Evolutionary conservation across 1,140 invertebrate genomes (phyloP).

Genomic region (Heliconius congener): DNA sequence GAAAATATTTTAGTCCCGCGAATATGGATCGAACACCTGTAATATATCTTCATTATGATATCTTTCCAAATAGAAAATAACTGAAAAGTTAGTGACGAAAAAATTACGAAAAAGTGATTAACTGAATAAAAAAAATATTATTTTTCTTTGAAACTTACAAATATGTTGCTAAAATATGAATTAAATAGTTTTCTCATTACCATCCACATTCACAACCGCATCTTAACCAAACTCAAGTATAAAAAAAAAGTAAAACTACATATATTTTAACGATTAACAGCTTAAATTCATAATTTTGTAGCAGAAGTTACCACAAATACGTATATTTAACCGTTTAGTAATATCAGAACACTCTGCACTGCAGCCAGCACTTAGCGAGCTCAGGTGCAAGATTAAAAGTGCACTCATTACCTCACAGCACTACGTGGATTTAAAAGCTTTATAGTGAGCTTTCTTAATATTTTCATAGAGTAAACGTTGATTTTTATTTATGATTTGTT

Average conservation of each 20-base stretch:
- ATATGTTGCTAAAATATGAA: no score
- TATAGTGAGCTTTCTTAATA: not conserved
- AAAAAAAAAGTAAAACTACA: not conserved
- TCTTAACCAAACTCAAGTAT: no score
- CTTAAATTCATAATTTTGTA: conserved; percentile 3
- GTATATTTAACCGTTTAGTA: conserved; percentile 12
- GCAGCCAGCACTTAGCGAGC: conserved; percentile 52
- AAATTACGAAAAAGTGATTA: no score
- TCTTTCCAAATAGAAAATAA: no score
- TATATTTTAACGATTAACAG: not conserved
- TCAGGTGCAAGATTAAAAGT: conserved; percentile 62
- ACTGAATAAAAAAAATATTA: no score
- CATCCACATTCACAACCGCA: no score
- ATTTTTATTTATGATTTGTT: conserved; percentile 16
- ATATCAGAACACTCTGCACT: conserved; percentile 23
- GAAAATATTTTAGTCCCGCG: no score
- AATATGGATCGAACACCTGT: no score
- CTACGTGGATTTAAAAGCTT: conserved; percentile 16
- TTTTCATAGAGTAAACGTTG: not conserved
- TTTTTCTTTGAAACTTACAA: no score
- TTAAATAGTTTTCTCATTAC: no score
- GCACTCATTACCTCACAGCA: conserved; percentile 37
- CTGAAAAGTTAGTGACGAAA: no score
- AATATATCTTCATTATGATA: no score
- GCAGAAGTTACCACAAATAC: not conserved